phyloP scores from a whole-genome alignment of 2,797 vertebrate species.

The Danio jaintianensis region DNA sequence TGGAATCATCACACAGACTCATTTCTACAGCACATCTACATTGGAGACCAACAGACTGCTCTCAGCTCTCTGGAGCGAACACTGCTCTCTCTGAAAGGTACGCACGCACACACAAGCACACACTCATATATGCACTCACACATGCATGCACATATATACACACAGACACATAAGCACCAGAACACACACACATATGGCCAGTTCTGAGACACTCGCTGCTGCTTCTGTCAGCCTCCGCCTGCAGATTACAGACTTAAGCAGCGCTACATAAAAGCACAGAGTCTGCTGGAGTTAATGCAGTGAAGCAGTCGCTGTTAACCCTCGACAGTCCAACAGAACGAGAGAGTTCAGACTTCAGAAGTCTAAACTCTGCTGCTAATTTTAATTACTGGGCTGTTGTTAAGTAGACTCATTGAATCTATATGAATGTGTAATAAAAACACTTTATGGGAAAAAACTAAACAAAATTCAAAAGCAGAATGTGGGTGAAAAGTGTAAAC shows the following conservation, averaged over 20 bases:
- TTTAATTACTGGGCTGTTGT: background rate
- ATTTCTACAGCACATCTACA: conserved; percentile 89
- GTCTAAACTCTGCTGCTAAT: background rate
- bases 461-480: background rate
- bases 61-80: conserved; percentile 91
- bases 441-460: background rate
- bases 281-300: background rate
- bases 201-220: conserved; percentile 16
- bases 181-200: conserved; percentile 13
- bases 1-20: conserved; percentile 97
- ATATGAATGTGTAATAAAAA: background rate
- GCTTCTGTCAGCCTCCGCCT: background rate
- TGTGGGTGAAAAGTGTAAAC: too few relatives aligned
- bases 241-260: conserved; percentile 18
- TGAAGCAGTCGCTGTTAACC: background rate
- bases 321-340: background rate
- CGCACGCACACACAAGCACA: conserved; percentile 1
- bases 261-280: background rate
- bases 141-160: conserved; percentile 1
- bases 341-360: background rate
- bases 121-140: too few relatives aligned
- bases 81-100: conserved; percentile 95
- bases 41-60: conserved; percentile 83
- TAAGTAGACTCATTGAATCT: background rate
- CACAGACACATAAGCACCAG: conserved; percentile 5